Evolutionary conservation across 2,113 vertebrate genomes (phyloP), one percentile per base, ranked within the genome.

Genomic region (Crocuta crocuta): DNA sequence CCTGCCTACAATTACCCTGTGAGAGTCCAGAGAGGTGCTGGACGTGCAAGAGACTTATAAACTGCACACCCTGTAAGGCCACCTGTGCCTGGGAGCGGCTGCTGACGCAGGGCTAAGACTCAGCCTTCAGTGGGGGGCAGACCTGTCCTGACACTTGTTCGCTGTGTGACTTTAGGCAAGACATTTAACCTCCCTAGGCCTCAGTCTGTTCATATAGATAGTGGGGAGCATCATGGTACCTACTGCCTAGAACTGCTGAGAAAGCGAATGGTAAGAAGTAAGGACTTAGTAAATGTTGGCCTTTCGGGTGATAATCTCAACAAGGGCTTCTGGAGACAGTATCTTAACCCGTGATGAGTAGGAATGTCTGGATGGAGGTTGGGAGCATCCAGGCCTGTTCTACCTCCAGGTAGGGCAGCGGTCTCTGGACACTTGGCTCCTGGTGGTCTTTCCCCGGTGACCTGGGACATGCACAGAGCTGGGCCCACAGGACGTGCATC

Each of bases 21-120:
- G 33, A 28, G 13, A 45, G 53, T 81, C 82, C 10, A 35, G 39
- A 76, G 66, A 84, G 71, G 58, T 0, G 26, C 12, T 7, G 21
- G 2, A 1, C 5, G 9, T 17, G 39, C 19, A 50, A 63, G 43
- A 66, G 12, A 0, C 26, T 55, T n/a, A 7, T 11, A 28, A 74
- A 16, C 33, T 8, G 16, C 4, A 11, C 7, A 9, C 5, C 55
- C 17, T 63, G 12, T 2, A 50, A 17, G 39, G 16, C 11, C 33
- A 19, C 4, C 26, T 9, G 1, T 4, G 5, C 17, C 26, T 2
- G 4, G 2, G 0, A 48, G 7, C 1, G 11, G 7, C 61, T 24
- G 12, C 21, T 21, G 13, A 26, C 61, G 15, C 70, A 35, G 19
- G 10, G 50, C 21, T 16, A 71, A 48, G 45, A 26, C 55, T 33